Evolutionary conservation across 2,888 invertebrate species (phyloP), one percentile per base, ranked within the genome.

Genomic region (Stenodema calcarata): DNA sequence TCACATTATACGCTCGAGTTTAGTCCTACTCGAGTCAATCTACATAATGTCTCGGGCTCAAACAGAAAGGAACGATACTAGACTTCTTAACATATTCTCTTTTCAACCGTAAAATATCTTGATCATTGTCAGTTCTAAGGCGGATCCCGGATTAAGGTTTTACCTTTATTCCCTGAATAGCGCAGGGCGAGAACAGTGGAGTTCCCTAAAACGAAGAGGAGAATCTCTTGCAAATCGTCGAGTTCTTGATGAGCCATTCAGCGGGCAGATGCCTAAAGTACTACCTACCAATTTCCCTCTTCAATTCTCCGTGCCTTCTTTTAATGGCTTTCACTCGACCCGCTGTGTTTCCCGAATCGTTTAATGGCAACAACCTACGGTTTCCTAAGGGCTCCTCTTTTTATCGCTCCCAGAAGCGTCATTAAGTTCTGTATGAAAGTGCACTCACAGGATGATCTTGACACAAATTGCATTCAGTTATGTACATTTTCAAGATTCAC

Each of bases 221-320:
- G 75, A 75, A 75, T 75, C 75, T 69, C 69, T 75, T 75, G 75
- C 75, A 30, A 75, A 75, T 30, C 35, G 35, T 35, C 35, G 75
- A 30, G 75, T 30, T 35, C 75, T 35, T 75, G 75, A 75, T 75
- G 75, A 75, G 75, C 75, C 30, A 75, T 75, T 75, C 75, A 75
- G 30, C 75, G n/a, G 11, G n/a, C 16, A 30, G 30, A n/a, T 4
- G 30, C 75, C 30, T 35, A 75, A 30, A 75, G 75, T 16, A 35
- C 75, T 35, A 35, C 75, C n/a, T n/a, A 23, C 75, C 75, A 75
- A 75, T 75, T 75, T 35, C 75, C 75, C 75, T 69, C 69, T 75
- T 35, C 75, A 75, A 75, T 75, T 28, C 75, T 30, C 35, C 35
- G 28, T 27, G 69, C 28, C 23, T 69, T 69, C 28, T 69, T 69